Base-by-base conservation (phyloP, 30 jellyfish, hydroid and myxozoan genomes). In the Turritopsis rubra region DNA sequence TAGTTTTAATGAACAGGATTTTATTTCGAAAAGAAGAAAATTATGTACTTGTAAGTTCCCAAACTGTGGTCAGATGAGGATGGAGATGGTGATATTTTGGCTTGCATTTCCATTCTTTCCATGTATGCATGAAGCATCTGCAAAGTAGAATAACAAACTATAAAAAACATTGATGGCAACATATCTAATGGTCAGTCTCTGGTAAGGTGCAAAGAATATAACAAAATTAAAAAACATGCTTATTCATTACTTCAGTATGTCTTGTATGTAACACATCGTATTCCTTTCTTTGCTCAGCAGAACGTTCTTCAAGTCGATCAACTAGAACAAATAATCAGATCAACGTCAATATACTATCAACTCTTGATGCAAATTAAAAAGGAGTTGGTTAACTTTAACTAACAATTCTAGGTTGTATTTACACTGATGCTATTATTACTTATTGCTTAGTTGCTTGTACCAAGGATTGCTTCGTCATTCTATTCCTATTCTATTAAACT, bases 121-220 rank as follows among this genome's bases (percentile, higher is more conserved):
- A 93, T 93, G 75, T 83, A 93, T 31, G 94, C 85, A 54, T 93
- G 99, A 21, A 93, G 95, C 99, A 93, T 93, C 99, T 93, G 72
- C 23, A 27, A 29, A 21, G 60, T 13, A 41, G 13, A 41, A 13
- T 13, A 41, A 41, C 9, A 41, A 41, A 41, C 13, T 41, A 41
- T 41, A 41, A 41, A 13, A 3, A 13, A 41, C 13, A 13, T 41
- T 41, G 60, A 66, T 66, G 72, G 72, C 76, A 66, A 3, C 76
- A 66, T n/a, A 18, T n/a, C 72, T 25, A 21, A 72, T 72, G 19
- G 16, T 72, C 19, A 72, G 18, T 72, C 19, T 72, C 23, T 21
- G 23, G 80, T 17, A 54, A 16, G 21, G 18, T n/a, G 29, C 24
- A 23, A 78, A 52, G 18, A 0, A 82, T 0, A 65, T 26, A 68